These are phyloP conservation scores for Enteromius unitaeniatus DNA, from an alignment of 2,797 vertebrate genomes.

Conservation along the genomic window DNA sequence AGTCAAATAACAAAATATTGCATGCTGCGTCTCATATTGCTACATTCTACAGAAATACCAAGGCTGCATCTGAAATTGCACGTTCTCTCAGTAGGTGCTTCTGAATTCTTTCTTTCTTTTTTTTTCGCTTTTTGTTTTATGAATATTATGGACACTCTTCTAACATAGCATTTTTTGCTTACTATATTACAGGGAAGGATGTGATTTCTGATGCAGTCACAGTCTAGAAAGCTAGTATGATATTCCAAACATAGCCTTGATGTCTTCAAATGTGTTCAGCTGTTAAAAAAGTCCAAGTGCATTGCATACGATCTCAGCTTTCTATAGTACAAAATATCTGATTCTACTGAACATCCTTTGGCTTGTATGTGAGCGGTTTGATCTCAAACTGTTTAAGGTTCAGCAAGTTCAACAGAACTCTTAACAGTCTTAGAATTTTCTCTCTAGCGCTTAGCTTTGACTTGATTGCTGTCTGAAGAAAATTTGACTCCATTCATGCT, in stretches of 20 bases:
- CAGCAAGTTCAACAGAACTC: neutral
- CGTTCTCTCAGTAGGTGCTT: neutral
- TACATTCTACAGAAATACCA: neutral
- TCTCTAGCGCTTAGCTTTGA: neutral
- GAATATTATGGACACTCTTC: neutral
- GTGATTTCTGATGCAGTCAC: neutral
- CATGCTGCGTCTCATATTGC: neutral
- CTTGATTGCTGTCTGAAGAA: conserved; percentile 37
- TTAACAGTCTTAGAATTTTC: neutral
- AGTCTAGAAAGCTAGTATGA: neutral
- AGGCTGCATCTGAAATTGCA: neutral
- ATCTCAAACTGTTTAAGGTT: conserved; percentile 3
- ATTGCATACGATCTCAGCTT: neutral
- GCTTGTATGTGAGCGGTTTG: neutral
- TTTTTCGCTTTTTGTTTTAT: neutral
- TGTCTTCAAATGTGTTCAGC: neutral
- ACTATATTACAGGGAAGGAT: neutral
- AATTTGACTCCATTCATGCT: neutral
- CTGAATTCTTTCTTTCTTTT: neutral
- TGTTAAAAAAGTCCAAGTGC: neutral
- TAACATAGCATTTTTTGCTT: neutral
- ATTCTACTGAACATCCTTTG: neutral
- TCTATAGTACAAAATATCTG: neutral
- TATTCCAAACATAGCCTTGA: neutral
- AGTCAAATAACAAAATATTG: neutral